Percentiles rank a stretch among this genome's conserved stretches.
phyloP scores from a whole-genome alignment of 2,888 invertebrate species.

The Spodoptera picta region DNA sequence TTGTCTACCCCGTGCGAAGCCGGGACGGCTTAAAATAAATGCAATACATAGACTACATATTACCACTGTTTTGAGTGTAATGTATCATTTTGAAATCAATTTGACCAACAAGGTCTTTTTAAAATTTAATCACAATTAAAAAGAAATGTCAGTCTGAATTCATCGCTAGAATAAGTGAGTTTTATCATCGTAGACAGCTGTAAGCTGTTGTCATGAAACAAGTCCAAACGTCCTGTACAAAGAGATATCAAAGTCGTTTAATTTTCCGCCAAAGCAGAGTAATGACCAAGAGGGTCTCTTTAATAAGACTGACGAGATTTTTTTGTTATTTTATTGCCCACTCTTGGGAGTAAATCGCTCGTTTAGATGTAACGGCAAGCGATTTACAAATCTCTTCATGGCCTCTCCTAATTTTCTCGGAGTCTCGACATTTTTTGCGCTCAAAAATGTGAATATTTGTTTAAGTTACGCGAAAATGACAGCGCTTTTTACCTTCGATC shows the following conservation, averaged over 20 bases:
- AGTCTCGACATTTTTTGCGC: conserved; percentile 25
- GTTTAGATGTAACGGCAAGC: conserved; percentile 74
- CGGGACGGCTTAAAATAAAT: too few relatives aligned
- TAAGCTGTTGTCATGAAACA: conserved; percentile 60
- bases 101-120: too few relatives aligned
- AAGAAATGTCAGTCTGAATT: too few relatives aligned
- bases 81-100: too few relatives aligned
- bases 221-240: conserved; percentile 58
- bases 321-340: conserved; percentile 75
- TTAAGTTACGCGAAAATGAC: too few relatives aligned
- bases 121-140: too few relatives aligned
- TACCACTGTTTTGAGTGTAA: too few relatives aligned
- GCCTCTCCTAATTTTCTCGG: conserved; percentile 72
- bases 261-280: conserved; percentile 78
- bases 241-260: conserved; percentile 70
- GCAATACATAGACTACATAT: too few relatives aligned
- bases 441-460: too few relatives aligned
- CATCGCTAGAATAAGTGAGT: conserved; percentile 13
- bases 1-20: too few relatives aligned
- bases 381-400: conserved; percentile 75
- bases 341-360: conserved; percentile 75
- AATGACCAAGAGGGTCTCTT: conserved; percentile 69
- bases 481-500: too few relatives aligned
- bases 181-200: conserved; percentile 58
- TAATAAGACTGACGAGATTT: conserved; percentile 77